Conservation (phyloP, 2,113 vertebrate genomes). For the Strigops habroptila region DNA sequence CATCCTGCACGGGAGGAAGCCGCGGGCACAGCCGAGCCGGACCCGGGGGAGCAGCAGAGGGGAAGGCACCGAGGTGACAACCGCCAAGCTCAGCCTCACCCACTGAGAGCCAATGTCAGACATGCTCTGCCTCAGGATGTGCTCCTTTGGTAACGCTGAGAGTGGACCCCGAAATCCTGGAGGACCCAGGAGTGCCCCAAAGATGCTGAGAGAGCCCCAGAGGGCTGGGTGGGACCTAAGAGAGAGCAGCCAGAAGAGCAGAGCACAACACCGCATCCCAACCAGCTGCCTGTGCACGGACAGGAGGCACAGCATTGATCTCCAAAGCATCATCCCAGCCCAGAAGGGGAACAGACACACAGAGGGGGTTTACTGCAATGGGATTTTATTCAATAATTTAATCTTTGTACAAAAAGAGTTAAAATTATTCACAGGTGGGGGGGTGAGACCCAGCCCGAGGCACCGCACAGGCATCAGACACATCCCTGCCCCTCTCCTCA, state of each 20-base stretch:
- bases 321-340: not conserved
- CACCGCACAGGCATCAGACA: not conserved
- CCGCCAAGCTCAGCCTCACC: not conserved
- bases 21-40: rapidly evolving
- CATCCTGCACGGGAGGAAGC: not conserved
- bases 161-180: not conserved
- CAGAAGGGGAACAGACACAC: not conserved
- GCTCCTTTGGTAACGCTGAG: not conserved
- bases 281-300: not conserved
- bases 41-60: not conserved
- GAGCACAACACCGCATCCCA: not conserved
- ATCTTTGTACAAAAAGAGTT: not conserved
- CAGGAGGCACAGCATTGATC: not conserved
- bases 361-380: not conserved
- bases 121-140: too few species aligned
- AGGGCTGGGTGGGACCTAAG: not conserved
- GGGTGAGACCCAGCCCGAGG: not conserved
- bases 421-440: not conserved
- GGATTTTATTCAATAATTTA: not conserved
- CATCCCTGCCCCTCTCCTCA: not conserved
- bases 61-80: not conserved
- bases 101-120: not conserved
- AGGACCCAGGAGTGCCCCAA: not conserved
- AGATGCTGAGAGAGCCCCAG: not conserved
- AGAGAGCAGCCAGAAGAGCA: not conserved